A percentile compares a stretch with the other conserved stretches of the same genome.
These are phyloP conservation scores for Danionella cerebrum DNA, from an alignment of 2,113 vertebrate species.

Conservation along the genomic window DNA sequence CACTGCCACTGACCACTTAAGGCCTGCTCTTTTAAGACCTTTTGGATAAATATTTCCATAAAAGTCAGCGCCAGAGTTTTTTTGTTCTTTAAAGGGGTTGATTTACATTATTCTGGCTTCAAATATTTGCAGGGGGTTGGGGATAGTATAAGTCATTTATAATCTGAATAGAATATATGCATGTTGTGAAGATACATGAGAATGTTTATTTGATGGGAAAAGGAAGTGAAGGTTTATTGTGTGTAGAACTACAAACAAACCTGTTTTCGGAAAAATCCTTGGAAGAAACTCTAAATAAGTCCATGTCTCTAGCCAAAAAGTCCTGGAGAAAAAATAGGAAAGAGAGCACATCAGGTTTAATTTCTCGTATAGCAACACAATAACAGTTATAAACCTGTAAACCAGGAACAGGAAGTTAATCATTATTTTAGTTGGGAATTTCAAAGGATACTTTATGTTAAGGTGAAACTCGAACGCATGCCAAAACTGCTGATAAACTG, in stretches of 20 bases:
- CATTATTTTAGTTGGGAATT: constrained; percentile 11
- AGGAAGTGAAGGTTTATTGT: background rate
- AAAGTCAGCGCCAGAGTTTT: constrained; percentile 13
- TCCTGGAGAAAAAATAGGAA: constrained; percentile 62
- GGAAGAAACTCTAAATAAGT: constrained; percentile 45
- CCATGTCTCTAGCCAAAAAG: constrained; percentile 52
- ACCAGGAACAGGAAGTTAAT: constrained; percentile 24
- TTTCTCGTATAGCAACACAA: background rate
- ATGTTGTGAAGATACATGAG: background rate
- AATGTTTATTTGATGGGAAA: background rate
- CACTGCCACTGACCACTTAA: constrained; percentile 23
- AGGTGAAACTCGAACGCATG: constrained; percentile 1
- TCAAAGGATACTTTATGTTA: background rate
- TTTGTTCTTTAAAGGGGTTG: background rate
- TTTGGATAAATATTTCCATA: constrained; percentile 25
- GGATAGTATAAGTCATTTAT: too few relatives aligned
- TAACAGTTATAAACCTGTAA: background rate
- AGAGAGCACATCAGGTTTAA: background rate
- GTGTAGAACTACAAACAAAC: constrained; percentile 49
- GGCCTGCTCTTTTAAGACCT: background rate
- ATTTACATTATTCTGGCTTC: too few relatives aligned
- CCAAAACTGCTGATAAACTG: constrained; percentile 15
- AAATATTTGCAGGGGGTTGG: too few relatives aligned
- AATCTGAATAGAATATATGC: background rate
- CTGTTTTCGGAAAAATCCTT: constrained; percentile 62